phyloP scores from a whole-genome alignment of 1,140 invertebrate genomes.

The Drosophila kanapiae region DNA sequence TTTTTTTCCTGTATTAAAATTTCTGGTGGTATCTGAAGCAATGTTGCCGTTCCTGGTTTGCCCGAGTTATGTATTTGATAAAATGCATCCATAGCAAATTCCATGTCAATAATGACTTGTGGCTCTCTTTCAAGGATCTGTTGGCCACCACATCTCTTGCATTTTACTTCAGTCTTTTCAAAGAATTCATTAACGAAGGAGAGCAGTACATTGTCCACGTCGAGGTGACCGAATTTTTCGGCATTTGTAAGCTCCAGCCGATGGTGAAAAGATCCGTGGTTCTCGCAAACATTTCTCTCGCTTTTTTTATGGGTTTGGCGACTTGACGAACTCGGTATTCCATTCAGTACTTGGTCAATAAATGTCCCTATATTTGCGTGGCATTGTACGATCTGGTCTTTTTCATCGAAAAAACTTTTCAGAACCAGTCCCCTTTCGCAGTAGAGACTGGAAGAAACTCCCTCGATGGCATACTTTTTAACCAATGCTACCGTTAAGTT shows the following conservation, averaged over 20 bases:
- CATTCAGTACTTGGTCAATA: not conserved
- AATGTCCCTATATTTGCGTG: not conserved
- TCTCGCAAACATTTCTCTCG: not conserved
- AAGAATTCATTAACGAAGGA: not conserved
- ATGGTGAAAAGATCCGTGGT: not conserved
- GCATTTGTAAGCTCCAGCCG: not conserved
- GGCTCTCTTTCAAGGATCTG: too few species aligned
- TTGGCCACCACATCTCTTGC: not conserved
- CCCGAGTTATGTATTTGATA: not conserved
- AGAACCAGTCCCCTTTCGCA: not conserved
- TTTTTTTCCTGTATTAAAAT: not conserved
- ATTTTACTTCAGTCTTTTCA: not conserved
- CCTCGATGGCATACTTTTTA: not conserved
- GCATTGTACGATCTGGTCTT: not conserved
- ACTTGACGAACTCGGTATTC: not conserved
- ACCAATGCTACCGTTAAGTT: not conserved
- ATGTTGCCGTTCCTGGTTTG: too few species aligned
- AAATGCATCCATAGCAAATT: not conserved
- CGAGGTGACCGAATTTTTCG: not conserved
- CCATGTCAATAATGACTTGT: not conserved
- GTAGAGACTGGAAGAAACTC: not conserved
- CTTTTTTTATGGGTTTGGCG: not conserved
- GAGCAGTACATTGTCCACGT: not conserved
- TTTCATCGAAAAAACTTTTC: constrained; percentile 7
- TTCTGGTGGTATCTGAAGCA: not conserved